Evolutionary conservation across 2,888 invertebrate species (phyloP), one percentile per base, ranked within the genome.

Genomic region (Papilio protenor): DNA sequence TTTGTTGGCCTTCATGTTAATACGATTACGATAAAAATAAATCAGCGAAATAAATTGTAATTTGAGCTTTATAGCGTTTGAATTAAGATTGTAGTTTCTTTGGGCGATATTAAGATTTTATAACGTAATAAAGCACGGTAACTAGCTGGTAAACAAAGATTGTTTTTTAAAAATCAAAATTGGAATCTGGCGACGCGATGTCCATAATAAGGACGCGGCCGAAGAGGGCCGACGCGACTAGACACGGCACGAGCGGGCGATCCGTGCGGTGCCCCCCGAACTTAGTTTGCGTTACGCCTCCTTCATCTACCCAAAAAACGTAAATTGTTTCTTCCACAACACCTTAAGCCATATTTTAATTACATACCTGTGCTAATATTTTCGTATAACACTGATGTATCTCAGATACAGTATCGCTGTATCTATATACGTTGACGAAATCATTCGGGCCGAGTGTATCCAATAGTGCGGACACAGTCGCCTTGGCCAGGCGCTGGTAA

Each of bases 381-480:
- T 98, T 98, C 86, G 97, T 97, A 89, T 98, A 99, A 87, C 99
- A 99, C 0, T 97, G 96, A 81, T 99, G 98, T 11, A 98, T 96
- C 81, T 98, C 98, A 71, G 96, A 96, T 0, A 98, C 96, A 0
- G 95, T 95, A 76, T 98, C 98, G 64, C 98, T 97, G 92, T 99
- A 99, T 89, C 97, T 96, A 86, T 98, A 98, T 72, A 99, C 96
- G 89, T 99, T 99, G 76, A 99, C 98, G 89, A 97, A 99, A 92
- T 99, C 99, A 88, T 99, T 98, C 83, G 99, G 98, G 2, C 98
- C 98, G 8, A 99, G 96, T 0, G 99, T 99, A 83, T 99, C 98
- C 81, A 99, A 95, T 79, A 99, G 97, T 21, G 98, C 97, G 77
- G 97, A 96, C 0, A 98, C 97, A 0, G 99, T 99, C 27, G 97